Evolutionary conservation across 2,113 vertebrate genomes (phyloP), one percentile per base, ranked within the genome.

Genomic region (Amblyornis subalaris): DNA sequence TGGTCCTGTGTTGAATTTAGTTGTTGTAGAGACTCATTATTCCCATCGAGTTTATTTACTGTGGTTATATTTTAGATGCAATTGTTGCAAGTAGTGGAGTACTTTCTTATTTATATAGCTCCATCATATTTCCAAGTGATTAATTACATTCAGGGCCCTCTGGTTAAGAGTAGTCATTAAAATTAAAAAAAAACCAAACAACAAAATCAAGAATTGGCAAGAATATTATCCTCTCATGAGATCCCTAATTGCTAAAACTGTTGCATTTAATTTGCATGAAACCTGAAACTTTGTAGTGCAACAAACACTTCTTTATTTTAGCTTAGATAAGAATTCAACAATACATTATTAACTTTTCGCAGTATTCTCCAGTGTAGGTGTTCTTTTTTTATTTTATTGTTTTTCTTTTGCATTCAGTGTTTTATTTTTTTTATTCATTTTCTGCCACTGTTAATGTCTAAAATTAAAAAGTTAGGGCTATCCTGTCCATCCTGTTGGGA

Each of bases 71-170:
- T 83, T 97, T 84, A 91, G 79, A 85, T 36, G 6, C 16, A 90
- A 90, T 83, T 94, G 48, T 91, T 95, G 61, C 55, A 89, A 73
- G 45, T 67, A 73, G 12, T 67, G 33, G 7, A 92, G 26, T 85
- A 84, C 92, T 91, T 94, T 95, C 55, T 40, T 89, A 66, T 89
- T 81, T 92, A 50, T 75, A 62, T 65, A 81, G 7, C n/a, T 89
- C 24, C 19, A 76, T 42, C 31, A 69, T 10, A 72, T 78, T 94
- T 95, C 40, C 29, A 89, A 94, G 51, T 57, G 51, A 82, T 89
- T 94, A 50, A 84, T 85, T 91, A 79, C 20, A 53, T 84, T 94
- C 42, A 70, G 47, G 22, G 26, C 38, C 48, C 61, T 70, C 62
- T 71, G 80, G 47, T 64, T 89, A 86, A 92, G 50, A 96, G 44